These are phyloP conservation scores for Alviniconcha strummeri DNA, from an alignment of 2,888 invertebrate genomes.

Conservation along the genomic window DNA sequence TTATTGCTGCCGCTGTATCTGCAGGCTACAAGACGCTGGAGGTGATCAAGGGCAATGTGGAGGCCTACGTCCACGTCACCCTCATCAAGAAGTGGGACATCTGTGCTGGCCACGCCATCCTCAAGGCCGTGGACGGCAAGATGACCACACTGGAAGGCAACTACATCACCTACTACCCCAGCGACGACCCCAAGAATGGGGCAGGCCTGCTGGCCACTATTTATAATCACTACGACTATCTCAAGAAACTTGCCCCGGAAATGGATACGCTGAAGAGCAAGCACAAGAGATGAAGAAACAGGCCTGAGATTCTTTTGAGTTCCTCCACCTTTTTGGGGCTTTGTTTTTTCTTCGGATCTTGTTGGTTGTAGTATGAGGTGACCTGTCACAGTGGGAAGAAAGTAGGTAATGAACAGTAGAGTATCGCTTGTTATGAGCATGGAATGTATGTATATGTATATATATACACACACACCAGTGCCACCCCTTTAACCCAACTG, in stretches of 20 bases:
- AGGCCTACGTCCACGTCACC: conserved; percentile 93
- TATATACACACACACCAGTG: too few relatives aligned
- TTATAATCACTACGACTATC: conserved; percentile 58
- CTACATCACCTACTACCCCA: conserved; percentile 80
- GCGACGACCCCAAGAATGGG: conserved; percentile 58
- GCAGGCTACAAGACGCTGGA: conserved; percentile 84
- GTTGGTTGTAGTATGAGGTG: too few relatives aligned
- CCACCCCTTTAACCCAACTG: too few relatives aligned
- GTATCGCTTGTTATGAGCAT: too few relatives aligned
- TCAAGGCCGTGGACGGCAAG: conserved; percentile 82
- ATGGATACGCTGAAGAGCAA: conserved; percentile 35
- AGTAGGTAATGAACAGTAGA: too few relatives aligned
- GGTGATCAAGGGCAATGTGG: conserved; percentile 88
- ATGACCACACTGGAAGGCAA: conserved; percentile 85
- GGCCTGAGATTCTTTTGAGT: too few relatives aligned
- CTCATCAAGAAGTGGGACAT: conserved; percentile 99
- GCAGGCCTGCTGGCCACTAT: conserved; percentile 85
- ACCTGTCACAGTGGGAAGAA: too few relatives aligned
- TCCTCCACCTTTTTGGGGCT: too few relatives aligned
- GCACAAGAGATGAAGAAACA: not conserved
- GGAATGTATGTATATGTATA: too few relatives aligned
- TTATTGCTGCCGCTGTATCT: not conserved
- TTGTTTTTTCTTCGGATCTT: too few relatives aligned
- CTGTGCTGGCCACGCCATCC: conserved; percentile 92
- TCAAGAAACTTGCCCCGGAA: conserved; percentile 53